A percentile compares a stretch with the other conserved stretches of the same genome.
Evolutionary conservation across 2,113 vertebrate species (phyloP).

Genomic region (Alethe castanea): DNA sequence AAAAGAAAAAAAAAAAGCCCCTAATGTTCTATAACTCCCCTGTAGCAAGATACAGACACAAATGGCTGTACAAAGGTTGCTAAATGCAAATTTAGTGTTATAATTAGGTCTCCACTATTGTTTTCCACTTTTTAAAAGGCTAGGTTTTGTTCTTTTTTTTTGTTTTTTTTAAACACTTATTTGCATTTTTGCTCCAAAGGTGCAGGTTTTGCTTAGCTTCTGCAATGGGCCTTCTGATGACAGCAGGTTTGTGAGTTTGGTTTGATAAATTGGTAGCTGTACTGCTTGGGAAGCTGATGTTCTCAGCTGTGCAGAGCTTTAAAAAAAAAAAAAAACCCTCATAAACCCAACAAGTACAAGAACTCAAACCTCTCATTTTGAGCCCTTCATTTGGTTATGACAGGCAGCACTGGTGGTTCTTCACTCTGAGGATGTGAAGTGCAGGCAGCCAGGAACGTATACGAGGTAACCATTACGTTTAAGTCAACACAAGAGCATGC

Average conservation of each 20-base stretch:
- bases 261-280: accelerated
- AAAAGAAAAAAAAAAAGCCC: accelerated
- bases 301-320: background rate
- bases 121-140: constrained; percentile 22
- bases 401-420: background rate
- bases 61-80: constrained; percentile 3
- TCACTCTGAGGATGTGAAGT: background rate
- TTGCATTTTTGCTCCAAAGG: background rate
- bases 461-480: background rate
- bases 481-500: constrained; percentile 35
- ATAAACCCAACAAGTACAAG: background rate
- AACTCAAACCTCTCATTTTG: background rate
- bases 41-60: background rate
- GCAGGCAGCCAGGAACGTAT: background rate
- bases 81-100: constrained; percentile 52
- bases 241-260: background rate
- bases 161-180: background rate
- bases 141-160: background rate
- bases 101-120: background rate
- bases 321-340: background rate
- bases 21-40: background rate
- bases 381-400: background rate
- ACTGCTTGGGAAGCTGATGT: background rate
- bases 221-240: background rate
- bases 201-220: background rate